Evolutionary conservation across 2,113 vertebrate genomes (phyloP), one percentile per base, ranked within the genome.

Genomic region (Ancistrus triradiatus): DNA sequence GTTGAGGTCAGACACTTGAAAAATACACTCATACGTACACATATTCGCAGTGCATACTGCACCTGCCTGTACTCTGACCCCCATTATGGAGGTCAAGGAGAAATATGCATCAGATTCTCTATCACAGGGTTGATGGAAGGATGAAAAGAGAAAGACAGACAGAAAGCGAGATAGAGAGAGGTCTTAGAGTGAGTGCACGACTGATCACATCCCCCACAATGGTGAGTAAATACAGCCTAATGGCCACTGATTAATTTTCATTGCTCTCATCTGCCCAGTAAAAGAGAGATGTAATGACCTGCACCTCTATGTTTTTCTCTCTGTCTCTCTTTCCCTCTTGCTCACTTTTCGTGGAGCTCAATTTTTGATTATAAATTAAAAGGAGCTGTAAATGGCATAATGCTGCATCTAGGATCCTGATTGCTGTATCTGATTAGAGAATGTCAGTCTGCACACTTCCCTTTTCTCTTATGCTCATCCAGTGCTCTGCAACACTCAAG

Each of bases 191-290:
- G 68, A 76, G 70, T 60, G 70, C 67, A 72, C 74, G 63, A 71
- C 76, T 71, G 75, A 79, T 73, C 76, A 52, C 77, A 84, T 80
- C 79, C 78, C 83, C 80, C 74, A 82, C 82, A 70, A 80, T 50
- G 82, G 76, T 78, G 80, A 84, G 82, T 88, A 89, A 90, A 90
- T 88, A 88, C 84, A 82, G 89, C 89, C 91, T 97, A 98, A 98
- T 97, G 93, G 93, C 94, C 91, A 93, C 94, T 97, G 94, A 98
- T 97, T 97, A 96, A 93, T 95, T 94, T 91, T 90, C 95, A 94
- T 91, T 90, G 94, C 93, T 94, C 92, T 95, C 92, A 93, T 95
- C 89, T 89, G 91, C 87, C 83, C 85, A 90, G 91, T 89, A 87
- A 93, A 66, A 93, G 90, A 92, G 90, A 92, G 88, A 93, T 86